These are phyloP conservation scores for Atlantisia rogersi DNA, from an alignment of 2,113 vertebrate genomes.

Conservation along the genomic window DNA sequence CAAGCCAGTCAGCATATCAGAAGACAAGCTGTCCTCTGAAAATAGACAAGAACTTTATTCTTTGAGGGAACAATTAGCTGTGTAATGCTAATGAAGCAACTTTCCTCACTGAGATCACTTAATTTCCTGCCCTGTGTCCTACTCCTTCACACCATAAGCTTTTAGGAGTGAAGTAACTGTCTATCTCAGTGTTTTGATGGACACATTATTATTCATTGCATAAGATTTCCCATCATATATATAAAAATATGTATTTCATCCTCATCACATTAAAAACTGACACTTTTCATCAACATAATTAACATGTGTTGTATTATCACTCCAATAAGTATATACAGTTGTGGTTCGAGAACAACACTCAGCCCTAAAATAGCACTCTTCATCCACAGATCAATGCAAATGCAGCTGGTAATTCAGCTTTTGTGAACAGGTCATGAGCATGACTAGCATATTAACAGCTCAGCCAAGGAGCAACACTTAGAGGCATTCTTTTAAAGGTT, in stretches of 20 bases:
- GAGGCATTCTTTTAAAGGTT: neutral
- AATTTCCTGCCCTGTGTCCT: neutral
- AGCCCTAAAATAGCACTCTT: neutral
- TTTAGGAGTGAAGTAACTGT: neutral
- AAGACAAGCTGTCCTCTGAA: neutral
- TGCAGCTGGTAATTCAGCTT: neutral
- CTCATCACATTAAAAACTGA: neutral
- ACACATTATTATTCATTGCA: neutral
- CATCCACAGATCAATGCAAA: neutral
- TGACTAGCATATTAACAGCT: slow-evolving; percentile 15
- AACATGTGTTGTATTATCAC: neutral
- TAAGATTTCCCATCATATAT: neutral
- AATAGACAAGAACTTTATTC: neutral
- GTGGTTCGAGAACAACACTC: neutral
- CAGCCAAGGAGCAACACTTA: slow-evolving; percentile 13
- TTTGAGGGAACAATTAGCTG: neutral
- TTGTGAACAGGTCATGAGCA: neutral
- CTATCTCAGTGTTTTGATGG: neutral
- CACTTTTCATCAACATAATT: neutral
- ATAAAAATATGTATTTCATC: neutral
- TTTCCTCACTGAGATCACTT: neutral
- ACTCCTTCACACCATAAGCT: neutral
- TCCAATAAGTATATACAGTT: neutral
- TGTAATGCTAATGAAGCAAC: neutral
- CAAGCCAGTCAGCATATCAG: neutral